phyloP scores from a whole-genome alignment of 2,797 vertebrate genomes.

The Falco naumanni region DNA sequence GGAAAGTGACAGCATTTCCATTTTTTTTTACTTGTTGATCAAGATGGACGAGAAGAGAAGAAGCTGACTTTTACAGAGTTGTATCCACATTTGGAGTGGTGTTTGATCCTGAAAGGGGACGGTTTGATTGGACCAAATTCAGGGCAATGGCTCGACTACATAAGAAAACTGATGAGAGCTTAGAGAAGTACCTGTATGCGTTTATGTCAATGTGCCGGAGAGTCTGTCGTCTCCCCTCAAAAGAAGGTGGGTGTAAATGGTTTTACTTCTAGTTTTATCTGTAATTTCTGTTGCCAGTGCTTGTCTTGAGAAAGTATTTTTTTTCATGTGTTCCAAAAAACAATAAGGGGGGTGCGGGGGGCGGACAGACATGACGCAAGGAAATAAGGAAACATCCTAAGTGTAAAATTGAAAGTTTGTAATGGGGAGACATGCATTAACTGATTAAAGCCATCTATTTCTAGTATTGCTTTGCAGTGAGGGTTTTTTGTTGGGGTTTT shows the following conservation, averaged over 20 bases:
- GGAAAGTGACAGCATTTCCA: background rate
- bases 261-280: background rate
- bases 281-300: background rate
- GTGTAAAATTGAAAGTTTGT: background rate
- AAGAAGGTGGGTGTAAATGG: conserved; percentile 81
- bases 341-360: background rate
- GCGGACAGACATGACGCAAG: background rate
- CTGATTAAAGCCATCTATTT: background rate
- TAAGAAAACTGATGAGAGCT: conserved; percentile 97
- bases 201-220: conserved; percentile 97
- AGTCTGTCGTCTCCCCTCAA: conserved; percentile 93
- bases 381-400: background rate
- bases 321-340: background rate
- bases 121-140: conserved; percentile 99
- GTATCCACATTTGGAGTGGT: conserved; percentile 99
- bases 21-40: background rate
- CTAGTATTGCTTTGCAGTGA: background rate
- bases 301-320: background rate
- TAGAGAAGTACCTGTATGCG: conserved; percentile 96
- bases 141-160: conserved; percentile 96
- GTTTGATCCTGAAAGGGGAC: conserved; percentile 91
- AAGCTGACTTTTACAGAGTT: conserved; percentile 97
- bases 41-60: conserved; percentile 97
- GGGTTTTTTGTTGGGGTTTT: background rate
- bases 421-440: background rate